Base-by-base conservation (phyloP, 2,888 invertebrate species). In the Crepidodera aurea region DNA sequence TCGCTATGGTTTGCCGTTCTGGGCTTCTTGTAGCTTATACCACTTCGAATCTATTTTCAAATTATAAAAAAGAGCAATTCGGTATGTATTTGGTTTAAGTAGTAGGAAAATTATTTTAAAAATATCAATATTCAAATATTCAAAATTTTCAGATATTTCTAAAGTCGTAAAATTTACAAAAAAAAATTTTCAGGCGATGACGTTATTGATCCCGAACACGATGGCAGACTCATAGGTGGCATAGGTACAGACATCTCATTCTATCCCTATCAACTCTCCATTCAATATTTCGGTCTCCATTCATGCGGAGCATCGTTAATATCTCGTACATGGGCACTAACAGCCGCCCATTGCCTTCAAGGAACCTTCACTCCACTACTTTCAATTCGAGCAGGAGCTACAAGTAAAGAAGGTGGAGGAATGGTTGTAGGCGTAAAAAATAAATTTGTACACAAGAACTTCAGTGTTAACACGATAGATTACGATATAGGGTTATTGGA, bases 311-410 rank as follows among this genome's bases (percentile, higher is more conserved):
- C 66, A 16, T 58, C 70, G 4, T 58, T 71, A 1, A 68, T 72
- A 51, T 56, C 65, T 1, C 25, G 53, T n/a, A 62, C 42, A 51
- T 71, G 71, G 70, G 60, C 65, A 1, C 2, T 71, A 12, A 69
- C 69, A 22, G 72, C 72, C 6, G 72, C 70, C 18, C 72, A 73
- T 54, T 73, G 71, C 55, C 56, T 64, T 7, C 44, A 50, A 12
- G 32, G 46, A 6, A 40, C 27, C 7, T 32, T 22, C 5, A 34
- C 42, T 7, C 27, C 42, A 2, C 37, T 53, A n/a, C 56, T 61
- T 10, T 55, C 56, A 8, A 40, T 65, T 6, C 54, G 65, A 19
- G 69, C 66, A 18, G 71, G 71, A 10, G 65, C 70, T 6, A 46
- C 65, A 2, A 34, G 56, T 8, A 63, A 56, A 13, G 62, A 55